phyloP scores from a whole-genome alignment of 1,140 invertebrate species.

The Bombus superbus region DNA sequence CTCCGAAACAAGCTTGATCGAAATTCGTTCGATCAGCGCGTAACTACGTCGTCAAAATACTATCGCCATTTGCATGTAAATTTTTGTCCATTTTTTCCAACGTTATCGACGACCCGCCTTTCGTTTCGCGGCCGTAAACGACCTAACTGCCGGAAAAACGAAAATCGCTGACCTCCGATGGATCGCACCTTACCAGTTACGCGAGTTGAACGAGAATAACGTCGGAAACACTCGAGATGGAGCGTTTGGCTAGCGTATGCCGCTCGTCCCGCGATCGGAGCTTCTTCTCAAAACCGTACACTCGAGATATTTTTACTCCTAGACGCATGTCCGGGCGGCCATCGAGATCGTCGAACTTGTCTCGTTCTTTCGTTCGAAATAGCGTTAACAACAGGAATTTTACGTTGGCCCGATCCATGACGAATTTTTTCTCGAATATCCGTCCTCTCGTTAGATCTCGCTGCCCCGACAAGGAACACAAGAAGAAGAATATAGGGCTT shows the following conservation, averaged over 20 bases:
- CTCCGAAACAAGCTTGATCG: too few species aligned
- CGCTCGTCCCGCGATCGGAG: slow-evolving; percentile 22
- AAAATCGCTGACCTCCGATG: too few species aligned
- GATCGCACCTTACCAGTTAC: too few species aligned
- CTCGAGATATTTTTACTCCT: slow-evolving; percentile 56
- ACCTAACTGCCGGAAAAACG: too few species aligned
- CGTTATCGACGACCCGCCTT: too few species aligned
- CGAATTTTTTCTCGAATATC: not conserved
- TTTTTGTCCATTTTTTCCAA: too few species aligned
- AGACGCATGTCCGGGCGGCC: slow-evolving; percentile 45
- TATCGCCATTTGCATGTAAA: too few species aligned
- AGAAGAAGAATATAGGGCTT: slow-evolving; percentile 41
- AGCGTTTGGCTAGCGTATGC: not conserved
- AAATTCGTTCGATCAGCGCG: too few species aligned
- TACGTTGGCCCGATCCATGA: too few species aligned
- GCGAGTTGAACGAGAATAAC: not conserved
- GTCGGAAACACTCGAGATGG: not conserved
- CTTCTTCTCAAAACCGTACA: slow-evolving; percentile 40
- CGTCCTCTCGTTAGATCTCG: not conserved
- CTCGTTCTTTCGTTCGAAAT: slow-evolving; percentile 37
- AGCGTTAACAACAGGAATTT: slow-evolving; percentile 2
- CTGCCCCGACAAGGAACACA: not conserved
- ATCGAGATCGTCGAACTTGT: slow-evolving; percentile 56
- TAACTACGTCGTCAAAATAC: too few species aligned
- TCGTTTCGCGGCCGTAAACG: too few species aligned